phyloP scores from a whole-genome alignment of 2,797 vertebrate genomes.

The Sciurus carolinensis region DNA sequence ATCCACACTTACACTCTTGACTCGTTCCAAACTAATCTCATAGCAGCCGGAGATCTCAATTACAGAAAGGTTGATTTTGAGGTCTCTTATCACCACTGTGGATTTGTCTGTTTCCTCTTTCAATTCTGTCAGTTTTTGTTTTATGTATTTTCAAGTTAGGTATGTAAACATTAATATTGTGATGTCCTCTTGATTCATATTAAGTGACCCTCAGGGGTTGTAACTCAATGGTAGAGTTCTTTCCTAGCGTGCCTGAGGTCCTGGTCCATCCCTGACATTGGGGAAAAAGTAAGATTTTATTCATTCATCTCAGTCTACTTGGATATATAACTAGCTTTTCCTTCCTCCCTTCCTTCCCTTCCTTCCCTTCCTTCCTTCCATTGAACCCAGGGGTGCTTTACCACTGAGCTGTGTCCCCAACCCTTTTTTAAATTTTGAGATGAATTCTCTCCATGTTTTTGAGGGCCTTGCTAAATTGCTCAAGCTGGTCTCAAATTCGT shows the following conservation, averaged over 20 bases:
- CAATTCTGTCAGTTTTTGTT: background rate
- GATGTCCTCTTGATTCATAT: background rate
- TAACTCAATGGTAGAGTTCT: background rate
- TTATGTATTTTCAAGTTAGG: constrained; percentile 44
- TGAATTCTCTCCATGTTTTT: no score
- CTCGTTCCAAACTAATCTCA: background rate
- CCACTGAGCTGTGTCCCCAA: no score
- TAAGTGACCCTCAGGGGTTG: background rate
- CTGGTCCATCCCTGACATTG: background rate
- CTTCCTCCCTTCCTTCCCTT: no score
- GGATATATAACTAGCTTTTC: background rate
- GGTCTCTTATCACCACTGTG: background rate
- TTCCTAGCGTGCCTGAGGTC: background rate
- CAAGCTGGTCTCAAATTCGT: no score
- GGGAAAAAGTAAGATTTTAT: background rate
- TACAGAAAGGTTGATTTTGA: background rate
- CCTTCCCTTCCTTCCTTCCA: no score
- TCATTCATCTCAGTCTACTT: constrained; percentile 45
- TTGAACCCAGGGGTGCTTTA: no score
- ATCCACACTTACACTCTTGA: background rate
- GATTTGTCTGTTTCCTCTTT: background rate
- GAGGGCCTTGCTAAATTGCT: no score
- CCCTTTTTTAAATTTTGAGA: no score
- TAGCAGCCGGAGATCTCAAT: background rate
- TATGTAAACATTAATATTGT: constrained; percentile 1